Base-by-base conservation (phyloP, 2,113 vertebrate genomes). In the Tretioscincus oriximinensis region DNA sequence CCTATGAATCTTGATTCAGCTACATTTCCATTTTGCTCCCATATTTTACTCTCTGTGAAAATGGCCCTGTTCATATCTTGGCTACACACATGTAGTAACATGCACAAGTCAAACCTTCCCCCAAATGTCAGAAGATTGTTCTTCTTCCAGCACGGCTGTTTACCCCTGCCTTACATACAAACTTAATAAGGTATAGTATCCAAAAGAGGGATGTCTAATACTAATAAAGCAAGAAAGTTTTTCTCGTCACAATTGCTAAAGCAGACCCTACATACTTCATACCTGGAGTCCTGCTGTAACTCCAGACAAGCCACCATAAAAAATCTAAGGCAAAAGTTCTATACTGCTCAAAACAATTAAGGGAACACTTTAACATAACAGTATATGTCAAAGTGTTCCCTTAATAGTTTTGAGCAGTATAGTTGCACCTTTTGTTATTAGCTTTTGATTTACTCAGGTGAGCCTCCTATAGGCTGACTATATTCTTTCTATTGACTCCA, bases 401-500 rank as follows among this genome's bases (percentile, higher is more conserved):
- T n/a, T n/a, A n/a, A n/a, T n/a, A n/a, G n/a, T n/a, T n/a, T n/a
- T n/a, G n/a, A n/a, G n/a, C n/a, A n/a, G n/a, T n/a, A n/a, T n/a
- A 54, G 9, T 16, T 7, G 24, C 29, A 45, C 21, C 28, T 67
- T 28, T 45, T 31, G 10, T n/a, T 35, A 20, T 49, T 11, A 29
- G 20, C 28, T 28, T 77, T 67, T 21, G 22, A 5, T 66, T 54
- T 67, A 18, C 28, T 35, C 7, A 21, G 31, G 47, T 54, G 22
- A 65, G 51, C 9, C 18, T 31, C 54, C 31, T 61, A 2, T 69
- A 11, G 5, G 20, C 51, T 49, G 66, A 70, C 47, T 49, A 41
- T 70, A 78, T 69, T 2, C 51, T 75, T 28, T 73, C 47, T 79
- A 21, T 84, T 84, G 58, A 16, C 66, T 35, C 54, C 79, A 97